Conservation (phyloP, 2,797 vertebrate species). For the Girardinus metallicus region DNA sequence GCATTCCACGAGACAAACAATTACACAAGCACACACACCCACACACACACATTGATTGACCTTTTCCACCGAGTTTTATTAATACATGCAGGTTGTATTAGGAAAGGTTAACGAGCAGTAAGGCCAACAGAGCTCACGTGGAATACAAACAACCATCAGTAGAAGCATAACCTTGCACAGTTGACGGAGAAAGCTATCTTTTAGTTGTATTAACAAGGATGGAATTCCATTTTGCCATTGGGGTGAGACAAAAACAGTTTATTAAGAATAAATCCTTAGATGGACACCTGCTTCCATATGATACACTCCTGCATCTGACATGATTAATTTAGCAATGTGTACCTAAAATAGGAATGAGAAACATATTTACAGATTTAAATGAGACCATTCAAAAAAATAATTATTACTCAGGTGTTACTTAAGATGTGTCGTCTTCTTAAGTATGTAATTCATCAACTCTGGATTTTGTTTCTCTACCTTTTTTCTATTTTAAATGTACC, state of each 20-base stretch:
- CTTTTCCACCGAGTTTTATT: constrained; percentile 80
- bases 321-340: background rate
- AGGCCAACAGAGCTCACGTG: constrained; percentile 55
- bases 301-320: background rate
- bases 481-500: background rate
- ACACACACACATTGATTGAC: constrained; percentile 71
- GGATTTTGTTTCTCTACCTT: background rate
- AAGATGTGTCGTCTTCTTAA: background rate
- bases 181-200: constrained; percentile 6
- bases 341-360: background rate
- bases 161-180: constrained; percentile 23
- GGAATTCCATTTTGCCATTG: background rate
- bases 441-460: background rate
- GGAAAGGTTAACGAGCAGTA: constrained; percentile 83
- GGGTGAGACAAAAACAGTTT: background rate
- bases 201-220: background rate
- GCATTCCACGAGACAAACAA: constrained; percentile 66
- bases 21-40: constrained; percentile 36
- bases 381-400: background rate
- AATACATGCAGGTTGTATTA: constrained; percentile 80
- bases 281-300: background rate
- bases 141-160: constrained; percentile 70
- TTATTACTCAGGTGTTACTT: background rate
- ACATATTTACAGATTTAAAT: background rate
- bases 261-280: background rate